A percentile compares a stretch with the other conserved stretches of the same genome.
Evolutionary conservation across 2,113 vertebrate species (phyloP).

Genomic region (Barbus barbus): DNA sequence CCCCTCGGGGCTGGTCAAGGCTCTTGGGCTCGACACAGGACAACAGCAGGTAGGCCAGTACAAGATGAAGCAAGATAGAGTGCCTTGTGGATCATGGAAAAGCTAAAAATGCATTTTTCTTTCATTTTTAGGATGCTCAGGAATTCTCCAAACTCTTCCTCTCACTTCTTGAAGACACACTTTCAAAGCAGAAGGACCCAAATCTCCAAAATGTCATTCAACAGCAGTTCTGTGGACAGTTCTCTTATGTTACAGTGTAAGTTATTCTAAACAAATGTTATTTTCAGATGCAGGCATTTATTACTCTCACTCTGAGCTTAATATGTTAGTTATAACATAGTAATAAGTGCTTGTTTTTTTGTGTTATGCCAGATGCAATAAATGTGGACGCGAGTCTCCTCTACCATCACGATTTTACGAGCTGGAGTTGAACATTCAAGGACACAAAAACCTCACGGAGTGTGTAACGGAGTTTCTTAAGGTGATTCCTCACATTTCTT

Average conservation of each 20-base stretch:
- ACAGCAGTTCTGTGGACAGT: constrained; percentile 95
- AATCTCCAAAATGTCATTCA: constrained; percentile 92
- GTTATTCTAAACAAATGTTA: constrained; percentile 46
- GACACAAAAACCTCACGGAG: constrained; percentile 93
- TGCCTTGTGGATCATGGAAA: neutral
- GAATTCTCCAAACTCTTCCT: constrained; percentile 99
- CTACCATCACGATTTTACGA: constrained; percentile 94
- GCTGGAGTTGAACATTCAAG: constrained; percentile 98
- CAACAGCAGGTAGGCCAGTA: constrained; percentile 89
- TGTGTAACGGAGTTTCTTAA: constrained; percentile 98
- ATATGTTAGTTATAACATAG: too few species aligned
- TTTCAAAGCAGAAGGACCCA: constrained; percentile 92
- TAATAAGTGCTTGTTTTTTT: constrained; percentile 24
- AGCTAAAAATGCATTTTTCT: neutral
- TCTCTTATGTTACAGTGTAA: constrained; percentile 96
- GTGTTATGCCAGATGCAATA: constrained; percentile 82
- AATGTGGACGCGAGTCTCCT: constrained; percentile 91
- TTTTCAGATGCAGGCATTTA: neutral
- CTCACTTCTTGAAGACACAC: constrained; percentile 92
- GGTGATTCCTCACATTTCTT: constrained; percentile 70
- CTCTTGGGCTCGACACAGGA: constrained; percentile 91
- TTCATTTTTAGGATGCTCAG: constrained; percentile 87
- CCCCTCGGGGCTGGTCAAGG: constrained; percentile 92
- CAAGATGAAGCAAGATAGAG: too few species aligned
- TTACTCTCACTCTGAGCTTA: too few species aligned